Evolutionary conservation across 2,113 vertebrate species (phyloP), one percentile per base, ranked within the genome.

Genomic region (Symphodus melops): DNA sequence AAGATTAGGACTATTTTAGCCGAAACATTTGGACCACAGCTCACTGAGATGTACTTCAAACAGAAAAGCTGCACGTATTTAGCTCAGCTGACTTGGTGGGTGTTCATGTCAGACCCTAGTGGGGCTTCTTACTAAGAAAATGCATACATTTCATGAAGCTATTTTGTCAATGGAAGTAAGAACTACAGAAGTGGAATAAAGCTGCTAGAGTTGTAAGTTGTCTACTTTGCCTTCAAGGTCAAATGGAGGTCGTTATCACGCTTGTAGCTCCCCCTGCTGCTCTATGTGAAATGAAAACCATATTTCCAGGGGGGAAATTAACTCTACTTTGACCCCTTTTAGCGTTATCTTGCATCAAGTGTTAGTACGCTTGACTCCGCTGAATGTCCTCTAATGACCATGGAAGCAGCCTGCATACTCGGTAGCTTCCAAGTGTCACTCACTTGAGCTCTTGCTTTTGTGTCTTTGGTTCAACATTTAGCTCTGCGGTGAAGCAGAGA

Each of bases 361-460:
- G 76, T 84, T 66, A 37, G 58, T 57, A 83, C 72, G 60, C 82
- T 85, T 58, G 80, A 21, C 44, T 71, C 17, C 25, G 64, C 64
- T 61, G 63, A 82, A 75, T 65, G 60, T 68, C 67, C 60, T 68
- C 46, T 86, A 82, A 83, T 82, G 75, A 80, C 75, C 56, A 46
- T 74, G 53, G 75, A 84, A 86, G 20, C 61, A 80, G 75, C 49
- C 46, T 55, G 33, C 71, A 74, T 75, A 76, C 71, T 72, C 72
- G 8, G 76, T 82, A 67, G 84, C 83, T 85, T 81, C 83, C 76
- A 83, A 77, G 79, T 82, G 77, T 84, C 77, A 75, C 44, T 87
- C 75, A 80, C 60, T 90, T 83, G 76, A 86, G 72, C 62, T 91
- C 81, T 68, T 70, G 76, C 80, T 85, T 89, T 83, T 89, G 81